Base-by-base conservation (phyloP, 2,888 invertebrate species). In the Phortica magna region DNA sequence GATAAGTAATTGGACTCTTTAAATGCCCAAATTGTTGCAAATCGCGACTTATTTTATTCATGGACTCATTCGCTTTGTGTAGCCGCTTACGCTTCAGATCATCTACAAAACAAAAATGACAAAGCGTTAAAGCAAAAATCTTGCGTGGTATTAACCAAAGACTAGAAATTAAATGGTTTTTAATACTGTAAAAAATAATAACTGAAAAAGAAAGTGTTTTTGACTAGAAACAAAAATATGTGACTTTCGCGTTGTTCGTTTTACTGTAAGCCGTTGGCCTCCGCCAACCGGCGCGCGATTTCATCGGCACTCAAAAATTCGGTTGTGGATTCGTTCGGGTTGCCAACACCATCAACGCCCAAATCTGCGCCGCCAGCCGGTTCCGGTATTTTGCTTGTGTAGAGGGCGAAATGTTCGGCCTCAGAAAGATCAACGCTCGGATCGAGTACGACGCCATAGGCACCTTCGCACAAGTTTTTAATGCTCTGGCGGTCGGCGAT, bases 401-500 rank as follows among this genome's bases (percentile, higher is more conserved):
- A 97, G 73, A 97, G 91, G 31, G 97, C 97, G 91, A 96, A 97
- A 88, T 97, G 96, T 88, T 97, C 97, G 0, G 96, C 97, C 83
- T 97, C 97, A 0, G 95, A 96, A 59, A 97, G 91, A 83, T 96
- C 96, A 61, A 95, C 92, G 73, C 94, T 94, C 55, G 91, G 90
- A 84, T 92, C 92, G 2, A 92, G 86, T 0, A 90, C 83, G 3
- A 92, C 91, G 41, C 91, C 91, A 61, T 87, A 92, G 73, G 91
- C 89, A 0, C 92, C 92, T 77, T 92, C 92, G 76, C 92, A 92
- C 19, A 92, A 78, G 81, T 92, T 91, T 79, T 83, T 89, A 68
- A 92, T 90, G 78, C 92, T 92, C 83, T 92, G 92, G 0, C 92
- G 89, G 81, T 92, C 92, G 22, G 92, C 92, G 81, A 92, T 92